phyloP scores from a whole-genome alignment of 2,113 vertebrate species.

The Dascyllus trimaculatus region DNA sequence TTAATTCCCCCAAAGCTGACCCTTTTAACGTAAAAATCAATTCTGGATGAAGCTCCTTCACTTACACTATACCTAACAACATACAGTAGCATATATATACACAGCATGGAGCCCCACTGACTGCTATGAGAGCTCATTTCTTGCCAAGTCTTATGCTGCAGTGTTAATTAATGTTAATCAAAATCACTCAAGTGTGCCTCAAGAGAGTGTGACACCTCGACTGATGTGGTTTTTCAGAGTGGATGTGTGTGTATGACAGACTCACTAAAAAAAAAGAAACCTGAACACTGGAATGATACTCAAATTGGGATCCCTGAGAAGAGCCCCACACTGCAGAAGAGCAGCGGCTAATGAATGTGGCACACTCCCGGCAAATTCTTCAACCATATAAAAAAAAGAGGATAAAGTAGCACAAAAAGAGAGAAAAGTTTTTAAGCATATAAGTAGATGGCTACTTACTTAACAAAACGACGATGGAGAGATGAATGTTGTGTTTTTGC shows the following conservation, averaged over 20 bases:
- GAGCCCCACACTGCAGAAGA: neutral
- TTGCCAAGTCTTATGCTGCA: constrained; percentile 57
- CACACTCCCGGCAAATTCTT: neutral
- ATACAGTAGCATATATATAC: neutral
- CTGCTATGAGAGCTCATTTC: neutral
- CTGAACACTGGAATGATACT: neutral
- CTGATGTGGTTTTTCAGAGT: constrained; percentile 17
- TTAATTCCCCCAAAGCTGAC: neutral
- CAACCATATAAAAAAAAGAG: neutral
- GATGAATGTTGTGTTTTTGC: constrained; percentile 46
- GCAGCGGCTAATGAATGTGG: neutral
- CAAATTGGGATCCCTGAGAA: neutral
- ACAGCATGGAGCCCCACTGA: neutral
- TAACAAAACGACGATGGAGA: constrained; percentile 72
- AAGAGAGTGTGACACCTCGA: constrained; percentile 24
- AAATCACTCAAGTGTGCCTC: constrained; percentile 34
- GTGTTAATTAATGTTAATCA: constrained; percentile 59
- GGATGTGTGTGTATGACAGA: neutral
- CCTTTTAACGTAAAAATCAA: neutral
- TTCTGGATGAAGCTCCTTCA: neutral
- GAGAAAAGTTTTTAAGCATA: neutral
- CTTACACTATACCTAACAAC: neutral
- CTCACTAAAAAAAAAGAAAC: neutral
- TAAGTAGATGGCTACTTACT: constrained; percentile 72
- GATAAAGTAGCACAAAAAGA: neutral